phyloP scores from a whole-genome alignment of 2,888 invertebrate genomes.

The Hyles lineata region DNA sequence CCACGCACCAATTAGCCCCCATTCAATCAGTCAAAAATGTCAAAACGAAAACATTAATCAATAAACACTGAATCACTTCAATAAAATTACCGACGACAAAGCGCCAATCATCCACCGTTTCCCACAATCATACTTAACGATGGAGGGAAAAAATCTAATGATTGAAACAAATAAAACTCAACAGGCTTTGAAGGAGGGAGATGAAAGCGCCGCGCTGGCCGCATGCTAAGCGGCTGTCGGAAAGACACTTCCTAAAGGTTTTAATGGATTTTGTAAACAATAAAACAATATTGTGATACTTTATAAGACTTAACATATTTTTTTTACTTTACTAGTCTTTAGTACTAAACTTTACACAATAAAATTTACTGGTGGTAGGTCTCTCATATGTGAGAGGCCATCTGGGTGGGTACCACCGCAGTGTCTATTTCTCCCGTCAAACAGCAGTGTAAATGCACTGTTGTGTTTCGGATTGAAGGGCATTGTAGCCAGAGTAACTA shows the following conservation, averaged over 20 bases:
- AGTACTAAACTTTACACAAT: too few species aligned
- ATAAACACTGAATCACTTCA: slow-evolving; percentile 56
- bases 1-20: too few species aligned
- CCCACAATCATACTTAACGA: slow-evolving; percentile 77
- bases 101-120: slow-evolving; percentile 65
- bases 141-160: slow-evolving; percentile 67
- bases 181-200: slow-evolving; percentile 66
- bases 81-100: slow-evolving; percentile 62
- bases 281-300: not conserved
- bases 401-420: too few species aligned
- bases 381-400: too few species aligned
- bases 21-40: slow-evolving; percentile 31
- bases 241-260: slow-evolving; percentile 66
- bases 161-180: slow-evolving; percentile 64
- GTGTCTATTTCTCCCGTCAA: too few species aligned
- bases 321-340: too few species aligned
- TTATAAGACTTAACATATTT: not conserved
- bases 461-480: too few species aligned
- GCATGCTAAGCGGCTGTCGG: slow-evolving; percentile 70
- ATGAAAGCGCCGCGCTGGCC: slow-evolving; percentile 70
- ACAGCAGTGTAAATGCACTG: too few species aligned
- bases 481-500: too few species aligned
- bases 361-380: too few species aligned
- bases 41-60: slow-evolving; percentile 37
- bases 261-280: slow-evolving; percentile 29